Conservation (phyloP, 2,888 invertebrate genomes). For the Cryptocephalus primarius region DNA sequence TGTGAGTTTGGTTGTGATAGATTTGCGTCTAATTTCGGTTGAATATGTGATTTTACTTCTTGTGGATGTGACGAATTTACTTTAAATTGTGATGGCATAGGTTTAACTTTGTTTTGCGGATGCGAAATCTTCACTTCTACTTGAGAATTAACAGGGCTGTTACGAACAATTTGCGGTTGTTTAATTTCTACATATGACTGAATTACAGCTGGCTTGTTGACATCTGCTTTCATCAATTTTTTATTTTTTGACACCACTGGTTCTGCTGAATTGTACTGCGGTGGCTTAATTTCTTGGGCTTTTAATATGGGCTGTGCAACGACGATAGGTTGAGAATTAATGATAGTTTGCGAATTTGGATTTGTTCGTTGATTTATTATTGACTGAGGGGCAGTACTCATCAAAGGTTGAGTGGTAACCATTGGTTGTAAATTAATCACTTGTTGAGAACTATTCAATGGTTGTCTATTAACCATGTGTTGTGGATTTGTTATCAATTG, state of each 20-base stretch:
- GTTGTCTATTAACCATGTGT: constrained; percentile 11
- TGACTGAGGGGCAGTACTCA: constrained; percentile 1
- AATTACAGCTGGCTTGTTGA: background rate
- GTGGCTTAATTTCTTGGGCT: constrained; percentile 6
- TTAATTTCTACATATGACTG: constrained; percentile 1
- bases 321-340: constrained; percentile 2
- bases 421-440: constrained; percentile 10
- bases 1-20: background rate
- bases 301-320: constrained; percentile 4
- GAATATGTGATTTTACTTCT: constrained; percentile 1
- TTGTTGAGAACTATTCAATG: constrained; percentile 8
- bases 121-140: constrained; percentile 1
- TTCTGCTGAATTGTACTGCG: constrained; percentile 4
- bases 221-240: too few species aligned
- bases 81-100: constrained; percentile 3
- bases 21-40: background rate
- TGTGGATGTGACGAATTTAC: constrained; percentile 1
- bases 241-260: background rate
- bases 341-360: constrained; percentile 2
- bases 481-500: constrained; percentile 11
- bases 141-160: constrained; percentile 1
- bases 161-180: too few species aligned
- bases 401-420: constrained; percentile 6
- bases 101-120: constrained; percentile 2
- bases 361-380: background rate